Conservation (phyloP, 2,888 invertebrate species). For the Dryomyza anilis region DNA sequence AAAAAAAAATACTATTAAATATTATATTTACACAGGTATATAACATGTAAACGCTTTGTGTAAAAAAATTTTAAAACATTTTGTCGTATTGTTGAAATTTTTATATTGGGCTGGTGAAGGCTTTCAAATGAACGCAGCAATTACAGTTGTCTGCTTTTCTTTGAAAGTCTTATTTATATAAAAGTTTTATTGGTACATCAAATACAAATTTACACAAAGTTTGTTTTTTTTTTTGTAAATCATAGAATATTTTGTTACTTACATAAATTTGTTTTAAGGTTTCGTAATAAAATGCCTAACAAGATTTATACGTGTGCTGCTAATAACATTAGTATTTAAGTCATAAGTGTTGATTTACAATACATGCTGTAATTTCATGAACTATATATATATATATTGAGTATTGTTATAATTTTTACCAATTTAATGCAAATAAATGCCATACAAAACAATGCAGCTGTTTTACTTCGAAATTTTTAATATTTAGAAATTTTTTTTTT, state of each 20-base stretch:
- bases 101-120: constrained; percentile 51
- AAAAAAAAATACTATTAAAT: too few relatives aligned
- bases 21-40: too few relatives aligned
- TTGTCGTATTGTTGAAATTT: constrained; percentile 27
- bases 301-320: constrained; percentile 3
- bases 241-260: too few relatives aligned
- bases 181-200: constrained; percentile 13
- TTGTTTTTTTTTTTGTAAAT: too few relatives aligned
- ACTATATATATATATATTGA: constrained; percentile 3
- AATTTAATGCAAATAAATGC: too few relatives aligned
- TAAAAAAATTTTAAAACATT: constrained; percentile 11
- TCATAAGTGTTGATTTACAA: background rate
- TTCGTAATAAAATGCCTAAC: constrained; percentile 3
- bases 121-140: constrained; percentile 39
- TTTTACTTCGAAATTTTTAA: too few relatives aligned
- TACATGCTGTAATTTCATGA: background rate
- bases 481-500: too few relatives aligned
- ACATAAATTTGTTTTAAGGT: constrained; percentile 1
- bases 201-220: constrained; percentile 9
- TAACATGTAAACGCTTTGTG: too few relatives aligned
- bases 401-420: constrained; percentile 3
- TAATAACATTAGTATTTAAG: too few relatives aligned
- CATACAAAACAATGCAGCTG: too few relatives aligned
- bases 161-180: constrained; percentile 38
- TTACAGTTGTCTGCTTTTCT: constrained; percentile 12